A percentile compares a stretch with the other conserved stretches of the same genome.
Evolutionary conservation across 2,888 invertebrate genomes (phyloP).

Genomic region (Cantharis lateralis): DNA sequence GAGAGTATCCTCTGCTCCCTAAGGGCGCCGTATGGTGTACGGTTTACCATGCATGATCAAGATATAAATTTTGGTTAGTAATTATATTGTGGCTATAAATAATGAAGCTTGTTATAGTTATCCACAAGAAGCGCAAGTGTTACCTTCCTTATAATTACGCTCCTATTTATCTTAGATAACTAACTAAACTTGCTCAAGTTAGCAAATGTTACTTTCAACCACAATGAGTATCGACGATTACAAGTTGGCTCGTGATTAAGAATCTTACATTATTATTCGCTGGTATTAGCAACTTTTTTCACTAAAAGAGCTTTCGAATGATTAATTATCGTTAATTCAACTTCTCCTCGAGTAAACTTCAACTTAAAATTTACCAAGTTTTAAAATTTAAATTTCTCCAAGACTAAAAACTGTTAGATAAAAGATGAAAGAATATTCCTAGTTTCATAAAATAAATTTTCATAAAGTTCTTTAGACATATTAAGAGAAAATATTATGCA

Average conservation of each 20-base stretch:
- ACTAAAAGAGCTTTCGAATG: neutral
- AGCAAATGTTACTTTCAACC: constrained; percentile 13
- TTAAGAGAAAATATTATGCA: neutral
- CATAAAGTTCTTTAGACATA: neutral
- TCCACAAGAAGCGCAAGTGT: constrained; percentile 45
- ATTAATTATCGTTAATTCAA: neutral
- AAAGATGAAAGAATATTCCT: neutral
- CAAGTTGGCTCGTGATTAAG: neutral
- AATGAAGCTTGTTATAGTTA: constrained; percentile 46
- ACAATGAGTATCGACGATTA: constrained; percentile 34
- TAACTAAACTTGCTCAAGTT: constrained; percentile 33
- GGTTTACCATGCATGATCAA: constrained; percentile 45
- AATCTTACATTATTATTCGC: neutral
- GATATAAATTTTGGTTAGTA: constrained; percentile 51
- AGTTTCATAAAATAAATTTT: neutral
- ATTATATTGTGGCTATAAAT: constrained; percentile 51
- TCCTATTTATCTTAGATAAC: constrained; percentile 40
- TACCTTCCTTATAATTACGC: constrained; percentile 46
- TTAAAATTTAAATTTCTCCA: neutral
- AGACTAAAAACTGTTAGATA: neutral
- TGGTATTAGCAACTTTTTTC: neutral
- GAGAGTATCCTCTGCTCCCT: constrained; percentile 24
- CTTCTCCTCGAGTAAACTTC: neutral
- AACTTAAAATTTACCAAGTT: neutral
- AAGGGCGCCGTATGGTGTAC: constrained; percentile 33